Conservation (phyloP, 1,140 invertebrate genomes). For the Aphaenogaster ashmeadi region DNA sequence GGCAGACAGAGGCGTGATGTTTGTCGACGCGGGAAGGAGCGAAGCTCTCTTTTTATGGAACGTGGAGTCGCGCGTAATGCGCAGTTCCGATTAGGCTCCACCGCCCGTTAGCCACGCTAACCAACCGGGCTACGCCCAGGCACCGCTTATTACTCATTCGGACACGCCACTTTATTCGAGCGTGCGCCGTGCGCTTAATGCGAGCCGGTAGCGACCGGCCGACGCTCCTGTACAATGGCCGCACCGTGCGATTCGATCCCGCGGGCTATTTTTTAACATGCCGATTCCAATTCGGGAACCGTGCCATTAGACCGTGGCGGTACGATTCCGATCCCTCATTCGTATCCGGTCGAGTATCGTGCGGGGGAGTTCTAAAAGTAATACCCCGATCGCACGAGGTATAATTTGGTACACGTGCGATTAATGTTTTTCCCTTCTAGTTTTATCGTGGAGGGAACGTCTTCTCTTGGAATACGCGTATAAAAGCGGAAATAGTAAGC, state of each 20-base stretch:
- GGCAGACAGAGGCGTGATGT: background rate
- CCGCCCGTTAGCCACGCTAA: constrained; percentile 81
- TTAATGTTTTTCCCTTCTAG: background rate
- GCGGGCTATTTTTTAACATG: constrained; percentile 69
- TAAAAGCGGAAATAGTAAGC: background rate
- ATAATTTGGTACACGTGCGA: background rate
- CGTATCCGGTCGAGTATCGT: background rate
- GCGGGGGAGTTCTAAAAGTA: background rate
- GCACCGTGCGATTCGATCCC: constrained; percentile 68
- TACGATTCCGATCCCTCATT: background rate
- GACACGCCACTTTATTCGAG: constrained; percentile 84
- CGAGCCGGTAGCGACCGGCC: constrained; percentile 74
- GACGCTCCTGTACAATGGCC: constrained; percentile 69
- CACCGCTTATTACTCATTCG: constrained; percentile 85
- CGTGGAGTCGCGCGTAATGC: constrained; percentile 81
- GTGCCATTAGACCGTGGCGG: constrained; percentile 22
- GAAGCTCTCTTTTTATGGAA: background rate
- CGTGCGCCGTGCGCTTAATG: constrained; percentile 75
- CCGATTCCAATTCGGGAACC: constrained; percentile 19
- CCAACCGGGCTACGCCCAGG: constrained; percentile 84
- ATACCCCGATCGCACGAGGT: background rate
- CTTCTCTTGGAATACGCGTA: background rate
- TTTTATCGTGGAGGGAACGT: background rate
- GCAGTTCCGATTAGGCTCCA: constrained; percentile 84
- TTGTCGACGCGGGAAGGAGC: background rate